Evolutionary conservation across 1,140 invertebrate species (phyloP), one percentile per base, ranked within the genome.

Genomic region (Paraescarpia echinospica): DNA sequence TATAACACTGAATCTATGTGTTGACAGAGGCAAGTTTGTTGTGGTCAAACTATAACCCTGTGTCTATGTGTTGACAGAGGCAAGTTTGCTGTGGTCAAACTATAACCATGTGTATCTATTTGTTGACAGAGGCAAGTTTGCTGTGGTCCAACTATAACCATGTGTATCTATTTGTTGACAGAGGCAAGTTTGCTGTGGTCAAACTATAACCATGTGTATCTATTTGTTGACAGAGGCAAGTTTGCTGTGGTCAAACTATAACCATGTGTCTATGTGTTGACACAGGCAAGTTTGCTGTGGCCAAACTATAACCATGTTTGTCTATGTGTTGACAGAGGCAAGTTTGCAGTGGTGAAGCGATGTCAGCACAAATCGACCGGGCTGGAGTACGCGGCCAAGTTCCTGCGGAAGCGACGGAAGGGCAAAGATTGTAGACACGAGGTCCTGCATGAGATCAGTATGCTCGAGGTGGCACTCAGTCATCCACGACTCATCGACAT

Each of bases 181-280:
- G 98, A 95, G 99, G 99, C 35, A 99, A 99, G 97, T 99, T 99
- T 96, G 99, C 98, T n/a, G 97, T 98, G 91, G 99, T 99, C 89
- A 97, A 98, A 94, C 97, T 98, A 96, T 98, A 98, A 94, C 97
- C 97, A 31, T 98, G 99, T 77, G 22, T 77, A 8, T 27, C 59
- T 77, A 12, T 93, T 93, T 93, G 94, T 92, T 95, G 96, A 89
- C 94, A 99, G 98, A 95, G 99, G 99, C 35, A 99, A 99, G 97
- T 99, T 99, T 96, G 99, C 99, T 33, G 97, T 98, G 91, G 99
- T 99, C 89, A 97, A 98, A 94, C 97, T 98, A 96, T 98, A 98
- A 94, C 97, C 97, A n/a, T 98, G 99, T 41, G 59, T 77, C 14
- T 77, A 22, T 94, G 92, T 93, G 94, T 92, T 95, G 95, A 88